Percentiles rank a stretch among this genome's conserved stretches.
Conservation (phyloP, 2,113 vertebrate genomes). For the Hemiscyllium ocellatum region DNA sequence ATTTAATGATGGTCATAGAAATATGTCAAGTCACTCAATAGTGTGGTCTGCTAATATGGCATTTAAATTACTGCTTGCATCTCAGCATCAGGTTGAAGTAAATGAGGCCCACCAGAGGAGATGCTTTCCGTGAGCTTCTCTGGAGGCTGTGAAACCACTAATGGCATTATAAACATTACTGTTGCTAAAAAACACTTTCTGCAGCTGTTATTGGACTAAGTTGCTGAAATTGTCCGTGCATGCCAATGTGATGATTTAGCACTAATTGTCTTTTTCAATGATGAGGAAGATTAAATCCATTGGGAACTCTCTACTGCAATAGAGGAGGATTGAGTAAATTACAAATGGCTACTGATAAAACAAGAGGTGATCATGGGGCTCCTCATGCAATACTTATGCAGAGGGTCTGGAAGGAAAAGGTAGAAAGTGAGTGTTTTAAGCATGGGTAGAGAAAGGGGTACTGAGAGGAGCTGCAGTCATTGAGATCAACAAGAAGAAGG, state of each 20-base stretch:
- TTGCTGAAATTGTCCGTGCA: neutral
- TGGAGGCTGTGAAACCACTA: neutral
- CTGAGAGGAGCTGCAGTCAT: neutral
- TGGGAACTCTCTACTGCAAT: neutral
- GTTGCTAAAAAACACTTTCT: neutral
- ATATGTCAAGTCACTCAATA: neutral
- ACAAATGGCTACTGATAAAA: neutral
- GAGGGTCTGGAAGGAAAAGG: neutral
- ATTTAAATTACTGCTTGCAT: neutral
- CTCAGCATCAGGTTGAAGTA: neutral
- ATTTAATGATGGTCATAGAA: neutral
- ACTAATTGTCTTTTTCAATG: too few species aligned
- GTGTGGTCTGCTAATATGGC: neutral
- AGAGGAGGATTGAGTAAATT: neutral
- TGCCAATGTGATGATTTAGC: neutral
- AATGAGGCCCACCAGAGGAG: neutral
- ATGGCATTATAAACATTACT: neutral
- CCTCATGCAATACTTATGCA: neutral
- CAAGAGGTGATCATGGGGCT: neutral
- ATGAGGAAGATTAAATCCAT: too few species aligned
- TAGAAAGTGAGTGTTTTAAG: neutral
- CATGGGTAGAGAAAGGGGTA: neutral
- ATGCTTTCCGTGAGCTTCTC: neutral
- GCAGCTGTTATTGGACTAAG: neutral
- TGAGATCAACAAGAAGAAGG: neutral